Base-by-base conservation (phyloP, 1,140 invertebrate genomes). In the Stegodyphus dumicola region DNA sequence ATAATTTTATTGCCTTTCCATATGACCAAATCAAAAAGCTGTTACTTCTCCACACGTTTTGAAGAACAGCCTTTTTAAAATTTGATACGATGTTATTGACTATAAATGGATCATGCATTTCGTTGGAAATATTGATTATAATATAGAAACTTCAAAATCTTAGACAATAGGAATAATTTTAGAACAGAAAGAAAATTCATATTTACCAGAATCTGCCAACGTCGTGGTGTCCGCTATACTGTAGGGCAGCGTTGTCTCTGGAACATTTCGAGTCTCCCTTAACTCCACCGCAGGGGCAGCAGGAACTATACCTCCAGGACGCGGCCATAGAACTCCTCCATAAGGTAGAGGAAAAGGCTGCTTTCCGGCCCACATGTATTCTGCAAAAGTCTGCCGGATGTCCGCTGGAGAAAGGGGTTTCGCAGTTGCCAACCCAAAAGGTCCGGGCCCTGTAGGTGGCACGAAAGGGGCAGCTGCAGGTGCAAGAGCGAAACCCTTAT, bases 341-440 rank as follows among this genome's bases (percentile, higher is more conserved):
- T 87, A 88, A 7, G 87, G 87, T 10, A 86, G n/a, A n/a, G 88
- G 86, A 49, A 83, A 87, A 5, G 88, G 66, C 17, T 85, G 85
- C 54, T 88, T 88, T 2, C 83, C 86, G 9, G 87, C 80, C 88
- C 88, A 89, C 88, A 89, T 89, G 69, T 89, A 89, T 48, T 89
- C 88, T n/a, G 88, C 88, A 33, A 89, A 88, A 71, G 80, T 86
- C 52, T 88, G 88, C 11, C 88, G 85, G 52, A 88, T 87, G 64
- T 88, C 87, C 6, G 85, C 65, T 51, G 83, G 84, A 11, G 76
- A 80, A 71, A 86, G 9, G 0, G 85, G 74, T 17, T 77, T 81
- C 2, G 73, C 74, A 33, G 87, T 17, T 15, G 78, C 53, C n/a
- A 78, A n/a, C 48, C 74, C 73, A 11, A 80, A 86, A 3, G 56